These are phyloP conservation scores for Campylorhamphus procurvoides DNA, from an alignment of 2,113 vertebrate genomes.

Conservation along the genomic window DNA sequence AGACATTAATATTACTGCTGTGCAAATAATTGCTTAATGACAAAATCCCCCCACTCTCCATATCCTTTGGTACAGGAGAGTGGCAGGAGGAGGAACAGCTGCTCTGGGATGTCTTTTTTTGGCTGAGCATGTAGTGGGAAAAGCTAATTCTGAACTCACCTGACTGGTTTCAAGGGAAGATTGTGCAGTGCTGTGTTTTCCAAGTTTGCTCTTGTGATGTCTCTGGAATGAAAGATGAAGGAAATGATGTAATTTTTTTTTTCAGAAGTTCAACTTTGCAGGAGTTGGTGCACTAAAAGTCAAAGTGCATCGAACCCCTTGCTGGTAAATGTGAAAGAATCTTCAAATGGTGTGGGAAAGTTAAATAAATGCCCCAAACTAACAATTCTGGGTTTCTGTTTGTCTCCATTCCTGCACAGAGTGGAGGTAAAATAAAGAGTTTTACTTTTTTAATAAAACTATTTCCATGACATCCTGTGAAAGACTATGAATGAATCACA, in stretches of 20 bases:
- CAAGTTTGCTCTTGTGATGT: background rate
- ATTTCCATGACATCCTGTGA: background rate
- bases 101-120: accelerated
- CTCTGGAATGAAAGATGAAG: background rate
- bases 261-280: background rate
- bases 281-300: background rate
- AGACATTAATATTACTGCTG: background rate
- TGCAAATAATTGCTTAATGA: background rate
- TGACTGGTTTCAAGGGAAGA: background rate
- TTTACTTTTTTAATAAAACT: background rate
- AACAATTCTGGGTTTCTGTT: background rate
- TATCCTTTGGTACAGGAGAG: background rate
- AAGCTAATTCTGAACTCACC: background rate
- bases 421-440: background rate
- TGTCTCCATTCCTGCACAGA: background rate
- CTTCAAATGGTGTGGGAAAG: background rate
- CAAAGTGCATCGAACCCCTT: background rate
- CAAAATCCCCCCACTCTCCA: background rate
- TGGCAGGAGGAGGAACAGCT: background rate
- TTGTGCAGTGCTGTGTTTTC: background rate
- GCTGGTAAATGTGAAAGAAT: background rate
- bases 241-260: background rate
- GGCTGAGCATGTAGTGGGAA: background rate
- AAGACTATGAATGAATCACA: background rate
- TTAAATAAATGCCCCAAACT: background rate